A percentile compares a stretch with the other conserved stretches of the same genome.
phyloP scores from a whole-genome alignment of 2,113 vertebrate genomes.

The Bubo blakistoni region DNA sequence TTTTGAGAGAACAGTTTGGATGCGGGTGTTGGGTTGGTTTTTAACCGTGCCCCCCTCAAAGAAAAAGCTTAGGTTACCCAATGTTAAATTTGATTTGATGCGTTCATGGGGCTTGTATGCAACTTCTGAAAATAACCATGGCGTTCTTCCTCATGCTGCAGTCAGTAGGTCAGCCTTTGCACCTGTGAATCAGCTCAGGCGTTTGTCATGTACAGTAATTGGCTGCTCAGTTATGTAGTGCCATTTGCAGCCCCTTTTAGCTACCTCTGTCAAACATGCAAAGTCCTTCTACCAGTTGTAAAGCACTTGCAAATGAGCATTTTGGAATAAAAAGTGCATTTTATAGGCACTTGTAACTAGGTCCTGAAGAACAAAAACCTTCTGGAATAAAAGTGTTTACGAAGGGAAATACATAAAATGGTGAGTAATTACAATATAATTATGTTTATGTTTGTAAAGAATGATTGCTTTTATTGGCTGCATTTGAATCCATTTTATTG shows the following conservation, averaged over 20 bases:
- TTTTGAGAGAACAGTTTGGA: background rate
- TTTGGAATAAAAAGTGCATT: background rate
- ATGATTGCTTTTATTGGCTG: background rate
- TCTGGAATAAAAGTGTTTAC: background rate
- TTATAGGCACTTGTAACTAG: background rate
- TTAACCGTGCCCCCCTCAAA: no score
- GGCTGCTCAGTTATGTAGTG: background rate
- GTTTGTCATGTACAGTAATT: background rate
- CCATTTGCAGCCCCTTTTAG: background rate
- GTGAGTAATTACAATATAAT: constrained; percentile 1
- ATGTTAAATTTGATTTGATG: background rate
- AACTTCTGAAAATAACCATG: constrained; percentile 7
- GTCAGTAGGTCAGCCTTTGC: constrained; percentile 22
- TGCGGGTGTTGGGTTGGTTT: background rate
- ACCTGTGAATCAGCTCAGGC: constrained; percentile 17
- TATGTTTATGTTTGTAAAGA: background rate
- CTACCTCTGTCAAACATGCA: background rate
- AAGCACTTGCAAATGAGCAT: background rate
- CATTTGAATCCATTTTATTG: background rate
- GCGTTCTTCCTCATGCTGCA: background rate
- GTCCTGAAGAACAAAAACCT: background rate
- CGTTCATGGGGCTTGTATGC: background rate
- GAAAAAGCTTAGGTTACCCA: background rate
- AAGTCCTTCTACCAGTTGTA: background rate
- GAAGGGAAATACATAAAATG: background rate